phyloP scores from a whole-genome alignment of 2,797 vertebrate genomes.

The Acipenser oxyrinchus region DNA sequence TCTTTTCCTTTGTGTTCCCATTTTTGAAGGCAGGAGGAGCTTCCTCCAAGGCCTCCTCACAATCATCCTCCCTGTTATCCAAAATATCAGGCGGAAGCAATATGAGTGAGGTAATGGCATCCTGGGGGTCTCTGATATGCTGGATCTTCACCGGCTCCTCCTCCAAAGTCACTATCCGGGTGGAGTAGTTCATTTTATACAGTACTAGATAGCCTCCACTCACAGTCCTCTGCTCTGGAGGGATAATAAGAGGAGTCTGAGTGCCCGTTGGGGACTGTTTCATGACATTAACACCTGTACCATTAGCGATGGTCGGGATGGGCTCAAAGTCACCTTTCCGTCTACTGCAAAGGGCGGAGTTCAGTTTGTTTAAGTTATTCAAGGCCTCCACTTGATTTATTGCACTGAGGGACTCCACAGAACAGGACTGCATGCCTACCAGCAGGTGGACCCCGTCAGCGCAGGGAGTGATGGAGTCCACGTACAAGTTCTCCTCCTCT shows the following conservation, averaged over 20 bases:
- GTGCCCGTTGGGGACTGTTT: slow-evolving; percentile 69
- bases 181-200: slow-evolving; percentile 96
- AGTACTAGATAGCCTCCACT: slow-evolving; percentile 91
- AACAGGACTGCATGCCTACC: slow-evolving; percentile 80
- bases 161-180: slow-evolving; percentile 90
- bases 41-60: slow-evolving; percentile 83
- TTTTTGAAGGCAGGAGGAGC: slow-evolving; percentile 68
- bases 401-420: slow-evolving; percentile 81
- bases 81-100: slow-evolving; percentile 91
- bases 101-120: slow-evolving; percentile 92
- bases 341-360: slow-evolving; percentile 88
- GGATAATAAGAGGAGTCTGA: slow-evolving; percentile 69
- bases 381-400: slow-evolving; percentile 98
- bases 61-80: slow-evolving; percentile 89
- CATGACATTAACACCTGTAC: slow-evolving; percentile 64
- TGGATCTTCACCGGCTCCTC: slow-evolving; percentile 92
- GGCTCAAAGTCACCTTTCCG: slow-evolving; percentile 77
- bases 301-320: slow-evolving; percentile 60
- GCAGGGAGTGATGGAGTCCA: slow-evolving; percentile 95
- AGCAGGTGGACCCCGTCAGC: slow-evolving; percentile 92
- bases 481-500: slow-evolving; percentile 90
- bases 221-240: slow-evolving; percentile 57
- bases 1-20: slow-evolving; percentile 68
- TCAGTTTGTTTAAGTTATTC: slow-evolving; percentile 97
- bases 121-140: slow-evolving; percentile 90